These are phyloP conservation scores for Micropterix aruncella DNA, from an alignment of 2,888 invertebrate genomes.

Conservation along the genomic window DNA sequence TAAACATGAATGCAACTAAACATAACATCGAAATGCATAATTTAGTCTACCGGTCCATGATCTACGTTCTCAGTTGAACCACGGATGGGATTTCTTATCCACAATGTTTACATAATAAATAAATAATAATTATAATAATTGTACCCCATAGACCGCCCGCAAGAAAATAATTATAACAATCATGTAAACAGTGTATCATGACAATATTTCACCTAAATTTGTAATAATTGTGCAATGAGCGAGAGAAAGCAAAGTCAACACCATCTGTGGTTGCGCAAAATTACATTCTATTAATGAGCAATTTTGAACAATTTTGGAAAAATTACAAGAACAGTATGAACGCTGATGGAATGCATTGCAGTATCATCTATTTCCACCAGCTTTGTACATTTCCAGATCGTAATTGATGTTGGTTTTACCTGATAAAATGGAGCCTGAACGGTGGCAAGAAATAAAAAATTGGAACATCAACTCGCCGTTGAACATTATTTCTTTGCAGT, in stretches of 20 bases:
- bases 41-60: not conserved
- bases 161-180: too few relatives aligned
- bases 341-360: not conserved
- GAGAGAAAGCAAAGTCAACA: too few relatives aligned
- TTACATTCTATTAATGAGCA: not conserved
- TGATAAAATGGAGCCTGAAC: constrained; percentile 76
- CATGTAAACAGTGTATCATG: too few relatives aligned
- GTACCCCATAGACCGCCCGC: not conserved
- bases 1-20: not conserved
- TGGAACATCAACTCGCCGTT: constrained; percentile 18
- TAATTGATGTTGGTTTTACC: constrained; percentile 54
- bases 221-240: too few relatives aligned
- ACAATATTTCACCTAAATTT: too few relatives aligned
- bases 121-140: constrained; percentile 12
- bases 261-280: not conserved
- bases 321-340: not conserved
- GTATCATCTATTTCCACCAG: not conserved
- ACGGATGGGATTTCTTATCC: too few relatives aligned
- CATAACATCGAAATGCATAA: not conserved
- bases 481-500: not conserved
- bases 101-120: constrained; percentile 20
- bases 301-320: not conserved
- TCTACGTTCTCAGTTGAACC: not conserved
- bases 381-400: constrained; percentile 21
- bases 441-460: constrained; percentile 50